phyloP scores from a whole-genome alignment of 2,797 vertebrate species.

The Myotis myotis region DNA sequence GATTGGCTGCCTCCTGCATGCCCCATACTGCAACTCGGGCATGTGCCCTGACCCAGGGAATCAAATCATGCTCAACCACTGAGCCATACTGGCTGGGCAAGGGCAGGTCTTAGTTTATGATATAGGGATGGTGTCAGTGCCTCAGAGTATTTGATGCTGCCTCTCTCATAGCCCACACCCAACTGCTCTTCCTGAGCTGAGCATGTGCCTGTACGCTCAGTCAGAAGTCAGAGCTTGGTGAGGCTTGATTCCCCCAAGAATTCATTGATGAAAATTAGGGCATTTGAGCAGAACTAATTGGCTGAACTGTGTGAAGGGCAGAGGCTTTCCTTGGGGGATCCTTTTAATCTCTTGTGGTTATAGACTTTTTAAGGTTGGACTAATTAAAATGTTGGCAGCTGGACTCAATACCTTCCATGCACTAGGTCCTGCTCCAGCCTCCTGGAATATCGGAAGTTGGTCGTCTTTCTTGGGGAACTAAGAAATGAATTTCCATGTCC shows the following conservation, averaged over 20 bases:
- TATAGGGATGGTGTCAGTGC: neutral
- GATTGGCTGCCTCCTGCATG: too few species aligned
- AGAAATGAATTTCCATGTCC: constrained; percentile 37
- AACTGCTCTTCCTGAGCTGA: constrained; percentile 31
- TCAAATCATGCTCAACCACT: too few species aligned
- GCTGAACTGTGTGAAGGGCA: constrained; percentile 60
- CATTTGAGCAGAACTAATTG: constrained; percentile 43
- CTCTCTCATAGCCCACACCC: neutral
- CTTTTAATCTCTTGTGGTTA: constrained; percentile 58
- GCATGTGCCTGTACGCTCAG: neutral
- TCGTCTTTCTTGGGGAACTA: neutral
- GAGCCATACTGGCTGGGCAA: neutral
- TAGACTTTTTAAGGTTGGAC: constrained; percentile 55
- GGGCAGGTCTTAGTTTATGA: constrained; percentile 3
- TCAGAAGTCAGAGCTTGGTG: constrained; percentile 49
- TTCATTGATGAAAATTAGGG: constrained; percentile 67
- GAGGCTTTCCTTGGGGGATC: constrained; percentile 21
- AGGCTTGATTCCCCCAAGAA: constrained; percentile 66
- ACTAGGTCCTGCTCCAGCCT: constrained; percentile 18
- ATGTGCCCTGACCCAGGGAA: too few species aligned
- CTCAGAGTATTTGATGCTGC: constrained; percentile 17
- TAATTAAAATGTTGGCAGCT: constrained; percentile 51
- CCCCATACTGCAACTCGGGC: too few species aligned
- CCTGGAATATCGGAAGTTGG: neutral
- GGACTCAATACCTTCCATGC: constrained; percentile 54